Base-by-base conservation (phyloP, 2,113 vertebrate species). In the Rhadina sibilatrix region DNA sequence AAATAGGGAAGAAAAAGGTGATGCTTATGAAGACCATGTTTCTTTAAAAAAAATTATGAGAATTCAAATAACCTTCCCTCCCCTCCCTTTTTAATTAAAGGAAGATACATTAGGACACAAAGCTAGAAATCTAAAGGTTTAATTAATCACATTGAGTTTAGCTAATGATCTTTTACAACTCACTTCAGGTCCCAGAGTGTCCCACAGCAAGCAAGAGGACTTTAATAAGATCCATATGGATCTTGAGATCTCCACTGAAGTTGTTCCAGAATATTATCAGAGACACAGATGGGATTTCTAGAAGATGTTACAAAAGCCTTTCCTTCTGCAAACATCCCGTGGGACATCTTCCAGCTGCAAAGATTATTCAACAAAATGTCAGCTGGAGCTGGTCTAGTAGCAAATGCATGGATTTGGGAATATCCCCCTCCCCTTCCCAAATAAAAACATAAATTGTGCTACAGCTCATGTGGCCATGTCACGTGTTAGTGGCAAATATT, bases 91-190 rank as follows among this genome's bases (percentile, higher is more conserved):
- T 94, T 93, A 91, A 94, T 96, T 95, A 94, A 80, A 47, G 42
- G 42, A 82, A 47, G 72, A 61, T 70, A 85, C 10, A 46, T 77
- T 49, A 90, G 71, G 61, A 90, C 71, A 82, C 76, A 94, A 95
- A 89, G 53, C 22, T 70, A 87, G 81, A 64, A 87, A 92, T 44
- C 20, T 42, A 11, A 88, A 83, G 33, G n/a, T 96, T 96, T 90
- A 96, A 96, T 95, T 92, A 96, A 87, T 79, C 50, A 90, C 78
- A 81, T 0, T 44, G 63, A 90, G 27, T 84, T 94, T 83, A 76
- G 69, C 69, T 81, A 85, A 88, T 87, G 79, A 61, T 92, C 64
- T 94, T 93, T 88, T 49, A 77, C n/a, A 84, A 40, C 47, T 84
- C 69, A 31, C 75, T 66, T 68, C 28, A 21, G 28, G 54, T 63